Conservation (phyloP, 2,113 vertebrate genomes). For the Anarhynchus alexandrinus region DNA sequence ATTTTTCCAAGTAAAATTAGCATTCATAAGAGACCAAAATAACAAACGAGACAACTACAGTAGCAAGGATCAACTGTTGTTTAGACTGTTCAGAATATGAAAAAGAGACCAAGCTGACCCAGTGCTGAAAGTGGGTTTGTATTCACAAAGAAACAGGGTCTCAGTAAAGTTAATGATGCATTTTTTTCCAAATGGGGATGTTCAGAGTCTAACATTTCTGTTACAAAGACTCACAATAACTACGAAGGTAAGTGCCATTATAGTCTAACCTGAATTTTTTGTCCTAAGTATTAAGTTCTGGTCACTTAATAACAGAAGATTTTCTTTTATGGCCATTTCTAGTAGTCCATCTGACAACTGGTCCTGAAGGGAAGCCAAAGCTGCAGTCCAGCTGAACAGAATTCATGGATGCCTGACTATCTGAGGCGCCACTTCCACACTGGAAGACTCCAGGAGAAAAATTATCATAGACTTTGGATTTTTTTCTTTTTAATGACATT, state of each 20-base stretch:
- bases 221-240: background rate
- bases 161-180: background rate
- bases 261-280: background rate
- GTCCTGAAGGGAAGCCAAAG: background rate
- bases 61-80: background rate
- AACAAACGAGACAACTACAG: background rate
- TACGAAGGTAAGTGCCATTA: background rate
- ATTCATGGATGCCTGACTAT: background rate
- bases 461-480: fast-evolving
- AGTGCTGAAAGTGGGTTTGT: background rate
- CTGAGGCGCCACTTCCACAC: background rate
- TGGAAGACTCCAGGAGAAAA: background rate
- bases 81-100: background rate
- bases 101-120: background rate
- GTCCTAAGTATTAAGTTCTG: background rate
- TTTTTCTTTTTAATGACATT: background rate
- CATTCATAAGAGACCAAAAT: background rate
- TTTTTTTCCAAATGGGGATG: background rate
- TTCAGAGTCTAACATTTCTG: background rate
- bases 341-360: background rate
- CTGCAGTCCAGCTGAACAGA: background rate
- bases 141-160: background rate
- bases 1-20: background rate
- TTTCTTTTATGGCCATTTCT: background rate
- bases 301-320: background rate